Base-by-base conservation (phyloP, 2,888 invertebrate species). In the Hydriomena furcata region DNA sequence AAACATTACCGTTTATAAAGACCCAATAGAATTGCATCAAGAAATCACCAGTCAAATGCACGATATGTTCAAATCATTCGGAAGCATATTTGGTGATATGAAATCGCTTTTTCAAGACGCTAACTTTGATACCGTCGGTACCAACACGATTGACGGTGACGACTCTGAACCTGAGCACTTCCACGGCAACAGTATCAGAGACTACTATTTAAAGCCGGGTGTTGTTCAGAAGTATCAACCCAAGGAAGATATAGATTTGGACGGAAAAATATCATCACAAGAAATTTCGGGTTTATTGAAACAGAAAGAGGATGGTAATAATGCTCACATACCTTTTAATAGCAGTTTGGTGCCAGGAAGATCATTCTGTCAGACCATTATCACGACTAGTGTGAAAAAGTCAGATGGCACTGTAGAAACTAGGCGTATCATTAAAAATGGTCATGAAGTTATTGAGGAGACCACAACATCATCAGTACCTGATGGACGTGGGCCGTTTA, bases 151-250 rank as follows among this genome's bases (percentile, higher is more conserved):
- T 1, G 63, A 48, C 50, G 45, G 3, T 1, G 45, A 52, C 5
- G 12, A 12, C 7, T 12, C 52, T 1, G 70, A 72, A 1, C 55
- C 71, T 0, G 80, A 82, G 6, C 63, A 71, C 36, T 71, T 63
- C 42, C 65, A 75, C 27, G 76, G 71, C 47, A 76, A 75, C 43
- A 81, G 61, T 44, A 76, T 90, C 12, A 71, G 89, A 49, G 83
- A 88, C 51, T 84, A 83, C 50, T 90, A 89, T 55, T 62, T 90
- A n/a, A 88, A 89, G 57, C 88, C 89, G 1, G 88, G 86, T 30
- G 74, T 67, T 35, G 59, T 58, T 2, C 71, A 66, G 45, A 56
- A 61, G 27, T 73, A 79, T 12, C 61, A 75, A 6, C 66, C 58
- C 0, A 79, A 75, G 54, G 68, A 76, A 61, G 89, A 89, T 24